Base-by-base conservation (phyloP, 2,888 invertebrate species). In the Nymphalis c-album region DNA sequence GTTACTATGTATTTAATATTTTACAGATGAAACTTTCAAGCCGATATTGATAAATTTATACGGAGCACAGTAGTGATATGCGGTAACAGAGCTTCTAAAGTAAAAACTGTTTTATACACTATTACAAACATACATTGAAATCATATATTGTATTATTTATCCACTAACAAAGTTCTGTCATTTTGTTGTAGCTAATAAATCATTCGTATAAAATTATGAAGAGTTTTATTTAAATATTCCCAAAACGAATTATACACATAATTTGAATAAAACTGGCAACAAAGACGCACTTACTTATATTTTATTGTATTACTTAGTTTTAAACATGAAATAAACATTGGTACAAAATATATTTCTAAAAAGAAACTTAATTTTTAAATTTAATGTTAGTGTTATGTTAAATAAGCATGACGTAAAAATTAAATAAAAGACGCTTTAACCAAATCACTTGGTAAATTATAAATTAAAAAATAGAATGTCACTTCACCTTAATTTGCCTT, bases 101-200 rank as follows among this genome's bases (percentile, higher is more conserved):
- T 57, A 57, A 84, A 80, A 71, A 85, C 91, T 91, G 90, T 91
- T 91, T 91, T 91, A 86, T 91, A 91, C 90, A 91, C 91, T 83
- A 82, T 82, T 82, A 81, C 78, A 77, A 78, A 76, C 75, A 67
- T 57, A 57, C 57, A 57, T 57, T 55, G 26, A 55, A 55, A 77
- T 60, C 51, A 75, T 75, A 78, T 78, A 82, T 80, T 80, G 79
- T 84, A 84, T 87, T 78, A 79, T 87, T 88, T 88, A 81, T 75
- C 80, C 79, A 76, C 78, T 74, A 73, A 74, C 73, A 80, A 76
- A 78, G 79, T 75, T 78, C 80, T 82, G 83, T 87, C 80, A 80
- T 88, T 91, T 86, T 85, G 90, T 91, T 91, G 89, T 91, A 91
- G 91, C 89, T 87, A 87, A 86, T 89, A 90, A 91, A 55, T 80